These are phyloP conservation scores for Cheilosia vulpina DNA, from an alignment of 2,888 invertebrate species.

Conservation along the genomic window DNA sequence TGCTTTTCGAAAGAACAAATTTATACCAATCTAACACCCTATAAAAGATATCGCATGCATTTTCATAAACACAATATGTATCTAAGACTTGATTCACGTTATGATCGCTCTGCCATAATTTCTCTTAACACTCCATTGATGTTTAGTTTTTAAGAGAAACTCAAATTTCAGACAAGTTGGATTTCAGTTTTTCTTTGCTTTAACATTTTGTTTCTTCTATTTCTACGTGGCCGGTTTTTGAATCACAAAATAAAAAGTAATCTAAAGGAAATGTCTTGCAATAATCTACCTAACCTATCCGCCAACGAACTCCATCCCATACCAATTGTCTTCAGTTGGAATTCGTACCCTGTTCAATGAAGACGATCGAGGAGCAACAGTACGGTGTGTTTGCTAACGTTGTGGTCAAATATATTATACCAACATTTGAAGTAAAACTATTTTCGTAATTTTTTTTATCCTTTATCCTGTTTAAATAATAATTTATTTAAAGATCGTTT, in stretches of 20 bases:
- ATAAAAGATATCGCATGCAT: too few relatives aligned
- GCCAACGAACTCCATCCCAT: conserved; percentile 39
- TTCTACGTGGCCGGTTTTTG: conserved; percentile 54
- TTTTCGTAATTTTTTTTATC: neutral
- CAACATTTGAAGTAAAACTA: neutral
- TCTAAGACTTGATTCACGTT: neutral
- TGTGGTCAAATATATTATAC: neutral
- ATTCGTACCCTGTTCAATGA: conserved; percentile 45
- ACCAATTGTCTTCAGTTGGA: conserved; percentile 49
- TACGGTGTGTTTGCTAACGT: conserved; percentile 14
- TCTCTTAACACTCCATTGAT: conserved; percentile 24
- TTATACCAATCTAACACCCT: too few relatives aligned
- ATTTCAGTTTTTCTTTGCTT: conserved; percentile 18
- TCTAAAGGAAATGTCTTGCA: conserved; percentile 19
- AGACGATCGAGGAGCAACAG: conserved; percentile 34
- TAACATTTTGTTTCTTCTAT: conserved; percentile 1
- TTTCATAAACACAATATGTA: neutral
- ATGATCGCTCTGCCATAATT: neutral
- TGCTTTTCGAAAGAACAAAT: too few relatives aligned
- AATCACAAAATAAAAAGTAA: conserved; percentile 32
- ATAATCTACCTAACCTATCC: conserved; percentile 28
- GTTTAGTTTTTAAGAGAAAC: conserved; percentile 14
- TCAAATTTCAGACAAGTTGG: neutral
- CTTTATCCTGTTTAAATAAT: neutral
- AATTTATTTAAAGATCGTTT: neutral